Conservation (phyloP, 2,797 vertebrate genomes). For the Silurus lanzhouensis region DNA sequence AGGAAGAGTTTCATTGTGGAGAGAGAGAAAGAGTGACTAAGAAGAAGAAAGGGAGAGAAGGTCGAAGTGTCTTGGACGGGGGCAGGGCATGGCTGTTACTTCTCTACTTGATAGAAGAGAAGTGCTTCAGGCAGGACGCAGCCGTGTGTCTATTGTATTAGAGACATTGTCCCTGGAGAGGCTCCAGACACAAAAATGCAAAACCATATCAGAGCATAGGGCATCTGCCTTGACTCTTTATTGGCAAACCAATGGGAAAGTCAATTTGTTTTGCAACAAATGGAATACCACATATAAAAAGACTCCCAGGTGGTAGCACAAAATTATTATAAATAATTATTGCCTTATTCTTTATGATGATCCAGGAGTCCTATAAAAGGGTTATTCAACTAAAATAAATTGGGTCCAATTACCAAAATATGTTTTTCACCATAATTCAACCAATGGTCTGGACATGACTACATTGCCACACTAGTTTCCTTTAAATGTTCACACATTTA, state of each 20-base stretch:
- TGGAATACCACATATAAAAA: background rate
- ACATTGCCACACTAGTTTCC: background rate
- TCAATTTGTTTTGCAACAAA: background rate
- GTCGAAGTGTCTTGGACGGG: constrained; percentile 34
- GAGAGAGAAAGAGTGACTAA: constrained; percentile 35
- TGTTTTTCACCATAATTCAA: background rate
- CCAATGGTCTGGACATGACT: background rate
- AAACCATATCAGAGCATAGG: constrained; percentile 33
- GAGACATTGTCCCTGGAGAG: constrained; percentile 49
- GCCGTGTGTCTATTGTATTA: constrained; percentile 53
- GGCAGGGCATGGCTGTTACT: constrained; percentile 34
- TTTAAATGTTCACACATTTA: background rate
- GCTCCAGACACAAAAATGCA: constrained; percentile 45
- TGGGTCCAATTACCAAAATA: background rate
- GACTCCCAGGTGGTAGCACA: background rate
- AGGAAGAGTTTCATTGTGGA: constrained; percentile 64
- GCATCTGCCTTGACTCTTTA: constrained; percentile 20
- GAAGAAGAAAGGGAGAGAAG: constrained; percentile 37
- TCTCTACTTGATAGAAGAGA: constrained; percentile 33
- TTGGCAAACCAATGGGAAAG: constrained; percentile 27
- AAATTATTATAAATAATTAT: background rate
- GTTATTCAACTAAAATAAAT: background rate
- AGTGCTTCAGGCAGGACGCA: constrained; percentile 47
- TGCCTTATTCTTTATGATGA: background rate
- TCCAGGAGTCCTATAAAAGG: background rate